Evolutionary conservation across 1,140 invertebrate genomes (phyloP).

Genomic region (Drosophila parabipectinata): DNA sequence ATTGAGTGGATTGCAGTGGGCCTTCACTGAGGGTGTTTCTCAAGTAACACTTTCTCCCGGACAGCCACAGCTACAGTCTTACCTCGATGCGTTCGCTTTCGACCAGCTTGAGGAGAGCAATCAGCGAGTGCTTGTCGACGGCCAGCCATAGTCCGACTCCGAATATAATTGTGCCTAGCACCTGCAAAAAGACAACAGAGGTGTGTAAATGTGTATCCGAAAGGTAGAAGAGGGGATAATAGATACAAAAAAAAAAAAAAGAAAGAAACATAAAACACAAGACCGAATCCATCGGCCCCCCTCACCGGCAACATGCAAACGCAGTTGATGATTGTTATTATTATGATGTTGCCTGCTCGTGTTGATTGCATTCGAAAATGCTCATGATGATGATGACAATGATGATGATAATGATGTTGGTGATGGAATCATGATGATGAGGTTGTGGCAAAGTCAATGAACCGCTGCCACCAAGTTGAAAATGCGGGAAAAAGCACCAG

Average conservation of each 20-base stretch:
- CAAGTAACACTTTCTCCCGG: constrained; percentile 49
- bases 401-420: constrained; percentile 40
- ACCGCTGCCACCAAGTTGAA: constrained; percentile 39
- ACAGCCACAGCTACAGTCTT: constrained; percentile 75
- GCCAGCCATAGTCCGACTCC: constrained; percentile 91
- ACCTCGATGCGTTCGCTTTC: constrained; percentile 87
- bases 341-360: constrained; percentile 67
- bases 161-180: constrained; percentile 89
- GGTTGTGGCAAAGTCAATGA: constrained; percentile 59
- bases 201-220: constrained; percentile 6
- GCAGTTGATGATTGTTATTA: constrained; percentile 62
- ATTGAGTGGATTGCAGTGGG: constrained; percentile 36
- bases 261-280: constrained; percentile 32
- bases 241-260: constrained; percentile 19
- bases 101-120: constrained; percentile 86
- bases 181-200: constrained; percentile 84
- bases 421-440: constrained; percentile 47
- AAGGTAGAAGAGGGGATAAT: background rate
- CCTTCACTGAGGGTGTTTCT: constrained; percentile 29
- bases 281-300: constrained; percentile 6
- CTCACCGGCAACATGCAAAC: constrained; percentile 40
- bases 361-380: constrained; percentile 72
- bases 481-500: constrained; percentile 62
- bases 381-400: constrained; percentile 30
- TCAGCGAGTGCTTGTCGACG: constrained; percentile 88